phyloP scores from a whole-genome alignment of 1,140 invertebrate species.

The Ectropis grisescens region DNA sequence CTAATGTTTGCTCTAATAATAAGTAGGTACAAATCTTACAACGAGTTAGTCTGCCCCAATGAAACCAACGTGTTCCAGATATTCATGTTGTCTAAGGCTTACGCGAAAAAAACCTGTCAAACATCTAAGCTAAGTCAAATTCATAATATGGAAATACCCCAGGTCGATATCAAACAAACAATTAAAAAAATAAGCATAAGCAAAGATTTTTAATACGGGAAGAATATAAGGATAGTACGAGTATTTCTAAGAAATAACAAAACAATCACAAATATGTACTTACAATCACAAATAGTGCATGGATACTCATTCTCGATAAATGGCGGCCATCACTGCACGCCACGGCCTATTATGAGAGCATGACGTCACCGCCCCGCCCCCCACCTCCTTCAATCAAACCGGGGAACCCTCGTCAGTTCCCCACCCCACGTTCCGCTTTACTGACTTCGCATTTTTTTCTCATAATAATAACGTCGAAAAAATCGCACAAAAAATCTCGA shows the following conservation, averaged over 20 bases:
- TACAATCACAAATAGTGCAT: conserved; percentile 30
- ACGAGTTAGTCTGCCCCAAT: too few relatives aligned
- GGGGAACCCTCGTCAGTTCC: conserved; percentile 64
- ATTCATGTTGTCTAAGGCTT: too few relatives aligned
- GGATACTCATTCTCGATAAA: conserved; percentile 55
- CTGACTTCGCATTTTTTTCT: conserved; percentile 67
- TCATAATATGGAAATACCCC: too few relatives aligned
- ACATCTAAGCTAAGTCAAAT: too few relatives aligned
- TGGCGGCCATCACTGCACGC: conserved; percentile 64
- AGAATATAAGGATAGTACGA: too few relatives aligned
- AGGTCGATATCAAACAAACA: too few relatives aligned
- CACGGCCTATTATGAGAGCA: conserved; percentile 66
- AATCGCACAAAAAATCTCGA: conserved; percentile 66
- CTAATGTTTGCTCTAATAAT: too few relatives aligned
- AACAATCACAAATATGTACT: not conserved
- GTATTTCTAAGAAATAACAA: not conserved
- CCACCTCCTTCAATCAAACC: conserved; percentile 63
- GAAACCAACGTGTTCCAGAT: too few relatives aligned
- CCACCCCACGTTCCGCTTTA: conserved; percentile 62
- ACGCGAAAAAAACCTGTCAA: too few relatives aligned
- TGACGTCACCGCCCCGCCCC: conserved; percentile 66
- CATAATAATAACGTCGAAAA: conserved; percentile 69
- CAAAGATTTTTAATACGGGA: too few relatives aligned
- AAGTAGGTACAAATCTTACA: too few relatives aligned
- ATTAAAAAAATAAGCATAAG: too few relatives aligned